phyloP scores from a whole-genome alignment of 1,140 invertebrate genomes.

The Hycleus phaleratus region DNA sequence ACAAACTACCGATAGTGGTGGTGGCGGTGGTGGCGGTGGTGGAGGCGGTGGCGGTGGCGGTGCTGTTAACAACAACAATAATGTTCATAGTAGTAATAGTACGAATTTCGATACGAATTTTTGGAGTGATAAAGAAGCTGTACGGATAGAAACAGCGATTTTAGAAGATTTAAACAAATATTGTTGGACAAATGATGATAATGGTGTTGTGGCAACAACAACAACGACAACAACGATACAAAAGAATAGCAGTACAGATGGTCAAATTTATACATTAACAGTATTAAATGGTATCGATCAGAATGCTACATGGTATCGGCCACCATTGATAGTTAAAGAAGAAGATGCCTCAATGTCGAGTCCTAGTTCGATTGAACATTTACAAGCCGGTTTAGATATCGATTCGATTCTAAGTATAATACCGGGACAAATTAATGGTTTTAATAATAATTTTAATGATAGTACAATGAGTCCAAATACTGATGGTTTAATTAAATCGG shows the following conservation, averaged over 20 bases:
- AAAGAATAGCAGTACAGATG: constrained; percentile 45
- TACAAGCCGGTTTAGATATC: constrained; percentile 52
- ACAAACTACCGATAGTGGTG: too few relatives aligned
- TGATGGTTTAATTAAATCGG: constrained; percentile 49
- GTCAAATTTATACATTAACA: constrained; percentile 59
- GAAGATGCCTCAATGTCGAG: constrained; percentile 51
- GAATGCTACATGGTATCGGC: constrained; percentile 45
- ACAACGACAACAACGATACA: constrained; percentile 45
- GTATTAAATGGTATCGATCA: constrained; percentile 53
- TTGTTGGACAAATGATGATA: constrained; percentile 60
- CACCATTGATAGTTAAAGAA: constrained; percentile 41
- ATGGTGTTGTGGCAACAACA: constrained; percentile 34
- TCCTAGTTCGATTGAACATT: constrained; percentile 48
- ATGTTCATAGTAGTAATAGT: constrained; percentile 37
- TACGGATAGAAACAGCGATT: constrained; percentile 60
- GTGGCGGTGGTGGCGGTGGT: constrained; percentile 15
- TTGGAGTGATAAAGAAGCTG: constrained; percentile 64
- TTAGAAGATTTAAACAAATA: constrained; percentile 74
- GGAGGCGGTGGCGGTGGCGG: too few relatives aligned
- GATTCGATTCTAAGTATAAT: constrained; percentile 57
- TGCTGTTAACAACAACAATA: constrained; percentile 35
- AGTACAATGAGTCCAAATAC: constrained; percentile 36
- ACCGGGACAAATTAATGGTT: constrained; percentile 45
- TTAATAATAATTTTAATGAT: constrained; percentile 45
- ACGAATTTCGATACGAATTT: constrained; percentile 55